These are phyloP conservation scores for Mus caroli DNA, from an alignment of 2,797 vertebrate genomes.

Conservation along the genomic window DNA sequence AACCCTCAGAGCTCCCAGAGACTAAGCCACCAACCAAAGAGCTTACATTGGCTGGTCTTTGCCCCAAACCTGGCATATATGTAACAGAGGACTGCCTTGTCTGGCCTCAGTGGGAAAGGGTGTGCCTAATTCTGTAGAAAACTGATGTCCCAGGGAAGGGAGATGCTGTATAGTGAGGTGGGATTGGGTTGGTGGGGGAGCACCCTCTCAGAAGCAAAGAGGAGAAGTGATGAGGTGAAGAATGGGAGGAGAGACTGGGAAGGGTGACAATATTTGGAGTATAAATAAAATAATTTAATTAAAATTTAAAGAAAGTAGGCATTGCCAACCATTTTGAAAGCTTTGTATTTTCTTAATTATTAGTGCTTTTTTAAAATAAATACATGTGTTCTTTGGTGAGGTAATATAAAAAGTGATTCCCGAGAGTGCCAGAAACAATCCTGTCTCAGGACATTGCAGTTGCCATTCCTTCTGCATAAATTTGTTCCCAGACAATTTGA, in stretches of 20 bases:
- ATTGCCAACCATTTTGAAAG: background rate
- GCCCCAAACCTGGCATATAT: background rate
- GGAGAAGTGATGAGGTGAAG: background rate
- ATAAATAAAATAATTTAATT: background rate
- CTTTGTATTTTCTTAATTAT: conserved; percentile 46
- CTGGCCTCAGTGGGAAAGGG: background rate
- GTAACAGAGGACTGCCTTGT: background rate
- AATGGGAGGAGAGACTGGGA: background rate
- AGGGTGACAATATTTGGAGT: background rate
- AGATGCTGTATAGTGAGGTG: background rate
- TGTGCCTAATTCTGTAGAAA: background rate
- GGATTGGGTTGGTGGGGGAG: background rate
- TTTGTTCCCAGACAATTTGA: background rate
- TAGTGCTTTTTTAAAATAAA: background rate
- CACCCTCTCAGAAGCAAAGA: background rate
- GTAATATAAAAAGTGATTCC: background rate
- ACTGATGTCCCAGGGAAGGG: background rate
- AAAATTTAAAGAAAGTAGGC: background rate
- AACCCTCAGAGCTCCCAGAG: background rate
- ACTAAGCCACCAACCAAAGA: background rate
- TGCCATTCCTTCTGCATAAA: background rate
- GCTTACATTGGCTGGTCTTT: background rate
- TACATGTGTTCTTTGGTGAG: background rate
- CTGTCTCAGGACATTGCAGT: background rate
- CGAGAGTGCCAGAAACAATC: background rate